Percentiles rank a stretch among this genome's conserved stretches.
These are phyloP conservation scores for Marronus borbonicus DNA, from an alignment of 2,888 invertebrate species.

Conservation along the genomic window DNA sequence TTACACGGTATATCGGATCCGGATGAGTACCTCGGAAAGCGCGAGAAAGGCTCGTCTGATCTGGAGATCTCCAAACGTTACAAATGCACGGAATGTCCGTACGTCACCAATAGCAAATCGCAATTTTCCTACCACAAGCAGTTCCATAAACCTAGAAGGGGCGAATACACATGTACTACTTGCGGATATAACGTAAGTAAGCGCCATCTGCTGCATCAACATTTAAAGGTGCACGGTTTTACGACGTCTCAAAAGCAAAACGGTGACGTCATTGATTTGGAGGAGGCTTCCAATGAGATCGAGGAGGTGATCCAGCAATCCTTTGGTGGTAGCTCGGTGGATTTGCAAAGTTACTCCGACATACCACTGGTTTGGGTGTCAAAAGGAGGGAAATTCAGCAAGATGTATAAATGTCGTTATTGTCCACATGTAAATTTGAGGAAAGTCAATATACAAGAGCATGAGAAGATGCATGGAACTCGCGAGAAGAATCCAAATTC, in stretches of 20 bases:
- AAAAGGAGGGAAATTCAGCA: conserved; percentile 80
- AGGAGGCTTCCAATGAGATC: conserved; percentile 64
- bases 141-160: conserved; percentile 83
- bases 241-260: conserved; percentile 71
- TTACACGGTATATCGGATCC: conserved; percentile 78
- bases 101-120: conserved; percentile 88
- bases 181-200: conserved; percentile 90
- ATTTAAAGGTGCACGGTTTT: conserved; percentile 83
- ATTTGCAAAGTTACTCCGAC: conserved; percentile 73
- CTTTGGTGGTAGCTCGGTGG: conserved; percentile 60
- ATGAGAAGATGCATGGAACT: conserved; percentile 84
- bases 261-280: conserved; percentile 63
- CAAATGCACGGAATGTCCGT: conserved; percentile 86
- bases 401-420: conserved; percentile 88
- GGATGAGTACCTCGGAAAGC: conserved; percentile 73
- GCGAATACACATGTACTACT: conserved; percentile 85
- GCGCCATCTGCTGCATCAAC: conserved; percentile 86
- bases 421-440: conserved; percentile 90
- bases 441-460: conserved; percentile 85
- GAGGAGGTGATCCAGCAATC: conserved; percentile 60
- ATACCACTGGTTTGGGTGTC: conserved; percentile 85
- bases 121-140: conserved; percentile 91
- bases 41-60: conserved; percentile 61
- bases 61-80: conserved; percentile 77
- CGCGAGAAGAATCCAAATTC: conserved; percentile 65